These are phyloP conservation scores for Formicarius rufipectus DNA, from an alignment of 2,113 vertebrate genomes.

Conservation along the genomic window DNA sequence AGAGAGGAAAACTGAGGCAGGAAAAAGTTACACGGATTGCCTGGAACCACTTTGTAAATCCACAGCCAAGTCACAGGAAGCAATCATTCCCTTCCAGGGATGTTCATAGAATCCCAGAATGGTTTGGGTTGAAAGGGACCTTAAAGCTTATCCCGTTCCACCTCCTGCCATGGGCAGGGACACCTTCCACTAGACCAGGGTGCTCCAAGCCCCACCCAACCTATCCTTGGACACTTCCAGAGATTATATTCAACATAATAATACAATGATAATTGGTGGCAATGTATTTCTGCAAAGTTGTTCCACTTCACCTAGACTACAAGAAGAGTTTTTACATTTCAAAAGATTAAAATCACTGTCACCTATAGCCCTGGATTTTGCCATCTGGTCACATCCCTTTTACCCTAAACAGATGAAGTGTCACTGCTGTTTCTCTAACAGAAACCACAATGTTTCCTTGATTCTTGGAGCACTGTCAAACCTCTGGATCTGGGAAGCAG, in stretches of 20 bases:
- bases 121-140: not conserved
- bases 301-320: not conserved
- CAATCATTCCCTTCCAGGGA: not conserved
- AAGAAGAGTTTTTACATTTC: not conserved
- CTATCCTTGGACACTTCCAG: not conserved
- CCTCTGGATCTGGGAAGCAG: not conserved
- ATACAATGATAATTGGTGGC: not conserved
- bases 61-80: not conserved
- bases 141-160: not conserved
- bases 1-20: not conserved
- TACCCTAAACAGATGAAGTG: not conserved
- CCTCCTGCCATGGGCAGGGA: not conserved
- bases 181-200: not conserved
- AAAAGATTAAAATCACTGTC: not conserved
- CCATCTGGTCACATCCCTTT: not conserved
- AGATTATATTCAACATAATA: not conserved
- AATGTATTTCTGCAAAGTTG: not conserved
- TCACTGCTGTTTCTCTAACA: not conserved
- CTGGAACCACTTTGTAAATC: not conserved
- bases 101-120: not conserved
- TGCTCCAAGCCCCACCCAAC: not conserved
- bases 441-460: not conserved
- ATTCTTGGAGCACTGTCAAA: fast-evolving
- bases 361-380: not conserved
- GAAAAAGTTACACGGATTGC: not conserved